Percentiles rank a stretch among this genome's conserved stretches.
Conservation (phyloP, 2,797 vertebrate genomes). For the Tangara arthus region DNA sequence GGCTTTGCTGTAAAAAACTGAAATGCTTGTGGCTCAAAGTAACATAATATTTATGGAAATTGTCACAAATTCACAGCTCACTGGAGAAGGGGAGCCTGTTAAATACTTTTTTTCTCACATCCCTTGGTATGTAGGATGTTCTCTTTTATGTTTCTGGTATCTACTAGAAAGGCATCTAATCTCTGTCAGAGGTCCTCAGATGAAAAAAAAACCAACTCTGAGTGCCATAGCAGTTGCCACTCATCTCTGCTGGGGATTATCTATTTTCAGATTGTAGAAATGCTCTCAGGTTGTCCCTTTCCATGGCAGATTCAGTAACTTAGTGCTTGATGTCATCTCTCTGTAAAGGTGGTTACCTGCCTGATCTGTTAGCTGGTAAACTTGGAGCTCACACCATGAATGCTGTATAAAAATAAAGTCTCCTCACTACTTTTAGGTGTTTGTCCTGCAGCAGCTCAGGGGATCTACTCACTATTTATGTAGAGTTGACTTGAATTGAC, state of each 20-base stretch:
- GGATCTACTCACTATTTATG: not conserved
- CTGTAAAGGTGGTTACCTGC: not conserved
- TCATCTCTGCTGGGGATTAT: not conserved
- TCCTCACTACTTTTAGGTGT: not conserved
- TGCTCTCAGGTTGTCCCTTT: not conserved
- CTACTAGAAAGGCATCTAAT: not conserved
- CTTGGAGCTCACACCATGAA: not conserved
- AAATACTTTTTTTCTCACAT: not conserved
- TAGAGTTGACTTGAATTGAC: not conserved
- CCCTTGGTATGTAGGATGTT: not conserved
- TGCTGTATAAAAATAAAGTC: not conserved
- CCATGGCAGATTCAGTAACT: not conserved
- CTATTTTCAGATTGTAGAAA: not conserved
- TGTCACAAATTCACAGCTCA: not conserved
- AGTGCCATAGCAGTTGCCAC: not conserved
- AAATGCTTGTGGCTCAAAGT: not conserved
- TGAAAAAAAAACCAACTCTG: not conserved
- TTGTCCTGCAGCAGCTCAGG: not conserved
- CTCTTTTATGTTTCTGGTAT: not conserved
- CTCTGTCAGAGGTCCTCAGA: not conserved
- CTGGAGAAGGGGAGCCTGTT: not conserved
- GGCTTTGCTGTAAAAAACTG: not conserved
- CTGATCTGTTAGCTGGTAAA: not conserved
- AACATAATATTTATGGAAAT: fast-evolving
- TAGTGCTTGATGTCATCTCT: not conserved